Percentiles rank a stretch among this genome's conserved stretches.
phyloP scores from a whole-genome alignment of 2,888 invertebrate genomes.

The Phanerotoma sp. region DNA sequence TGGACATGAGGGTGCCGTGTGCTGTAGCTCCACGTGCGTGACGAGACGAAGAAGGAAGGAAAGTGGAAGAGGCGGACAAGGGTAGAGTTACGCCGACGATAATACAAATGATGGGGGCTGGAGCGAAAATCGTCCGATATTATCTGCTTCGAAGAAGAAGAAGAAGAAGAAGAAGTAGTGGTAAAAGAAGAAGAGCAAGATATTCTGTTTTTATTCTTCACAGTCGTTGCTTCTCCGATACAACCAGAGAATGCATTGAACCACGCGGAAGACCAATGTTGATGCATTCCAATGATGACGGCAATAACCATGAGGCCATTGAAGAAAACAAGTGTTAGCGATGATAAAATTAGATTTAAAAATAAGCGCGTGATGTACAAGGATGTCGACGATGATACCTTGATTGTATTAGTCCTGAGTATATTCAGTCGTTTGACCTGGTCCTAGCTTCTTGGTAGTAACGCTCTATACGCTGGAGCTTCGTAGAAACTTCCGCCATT shows the following conservation, averaged over 20 bases:
- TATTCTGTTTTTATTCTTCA: conserved; percentile 14
- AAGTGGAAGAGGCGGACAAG: conserved; percentile 3
- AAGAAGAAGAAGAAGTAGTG: no score
- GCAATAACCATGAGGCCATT: neutral
- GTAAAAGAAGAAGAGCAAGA: no score
- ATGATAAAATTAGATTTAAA: neutral
- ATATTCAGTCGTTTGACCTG: conserved; percentile 8
- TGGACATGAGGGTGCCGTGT: conserved; percentile 14
- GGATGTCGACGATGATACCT: conserved; percentile 6
- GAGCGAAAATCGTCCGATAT: conserved; percentile 19
- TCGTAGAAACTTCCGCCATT: conserved; percentile 30
- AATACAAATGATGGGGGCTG: conserved; percentile 19
- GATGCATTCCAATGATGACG: conserved; percentile 1
- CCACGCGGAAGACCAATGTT: neutral
- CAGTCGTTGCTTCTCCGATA: conserved; percentile 2
- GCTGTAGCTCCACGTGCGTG: conserved; percentile 10
- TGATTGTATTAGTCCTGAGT: conserved; percentile 11
- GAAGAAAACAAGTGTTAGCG: neutral
- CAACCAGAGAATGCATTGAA: neutral
- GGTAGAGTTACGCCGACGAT: conserved; percentile 18
- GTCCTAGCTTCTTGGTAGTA: conserved; percentile 50
- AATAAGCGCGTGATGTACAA: conserved; percentile 4
- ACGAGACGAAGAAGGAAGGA: conserved; percentile 4
- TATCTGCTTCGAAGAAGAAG: conserved; percentile 14
- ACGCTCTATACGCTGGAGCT: conserved; percentile 50